phyloP scores from a whole-genome alignment of 2,113 vertebrate genomes.

The Mus musculus region GRCm39 chr5:86111501-86112000 shows the following conservation, averaged over 20 bases:
- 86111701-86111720: conserved; percentile 71
- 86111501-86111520: conserved; percentile 54
- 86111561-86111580: conserved; percentile 81
- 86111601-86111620: conserved; percentile 85
- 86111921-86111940: conserved; percentile 69
- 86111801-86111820: conserved; percentile 74
- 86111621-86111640: conserved; percentile 88
- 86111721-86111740: conserved; percentile 79
- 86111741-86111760: conserved; percentile 75
- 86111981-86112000: neutral
- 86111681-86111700: conserved; percentile 71
- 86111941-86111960: conserved; percentile 59
- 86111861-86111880: conserved; percentile 58
- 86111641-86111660: conserved; percentile 83
- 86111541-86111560: conserved; percentile 79
- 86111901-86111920: conserved; percentile 51
- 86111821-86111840: conserved; percentile 55
- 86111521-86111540: conserved; percentile 57
- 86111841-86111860: conserved; percentile 70
- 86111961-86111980: conserved; percentile 53
- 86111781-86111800: conserved; percentile 78
- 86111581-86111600: conserved; percentile 84
- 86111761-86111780: conserved; percentile 73
- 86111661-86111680: conserved; percentile 74
- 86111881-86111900: conserved; percentile 69